Evolutionary conservation across 2,888 invertebrate genomes (phyloP).

Genomic region (Scaeva pyrastri): DNA sequence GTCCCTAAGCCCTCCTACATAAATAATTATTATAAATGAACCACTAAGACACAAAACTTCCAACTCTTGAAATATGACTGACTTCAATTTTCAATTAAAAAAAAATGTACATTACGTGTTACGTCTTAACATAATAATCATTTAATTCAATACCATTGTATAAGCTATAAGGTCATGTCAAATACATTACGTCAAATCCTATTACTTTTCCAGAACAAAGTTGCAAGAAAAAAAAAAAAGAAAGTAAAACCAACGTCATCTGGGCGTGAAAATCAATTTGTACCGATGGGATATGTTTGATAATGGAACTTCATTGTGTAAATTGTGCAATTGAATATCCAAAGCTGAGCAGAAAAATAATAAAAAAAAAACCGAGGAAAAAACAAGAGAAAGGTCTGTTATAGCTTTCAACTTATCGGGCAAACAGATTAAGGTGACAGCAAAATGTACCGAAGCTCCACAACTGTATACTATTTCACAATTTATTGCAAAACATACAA

Average conservation of each 20-base stretch:
- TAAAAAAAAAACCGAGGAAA: neutral
- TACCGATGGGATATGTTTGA: conserved; percentile 57
- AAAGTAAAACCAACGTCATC: conserved; percentile 3
- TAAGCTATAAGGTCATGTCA: conserved; percentile 12
- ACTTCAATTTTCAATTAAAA: no score
- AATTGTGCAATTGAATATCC: conserved; percentile 59
- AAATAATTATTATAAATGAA: no score
- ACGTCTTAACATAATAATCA: neutral
- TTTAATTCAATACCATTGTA: conserved; percentile 54
- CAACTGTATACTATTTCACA: conserved; percentile 60
- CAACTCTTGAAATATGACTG: no score
- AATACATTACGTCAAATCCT: conserved; percentile 1
- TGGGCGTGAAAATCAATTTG: conserved; percentile 69
- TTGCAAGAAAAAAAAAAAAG: neutral
- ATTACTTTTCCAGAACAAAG: neutral
- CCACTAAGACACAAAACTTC: no score
- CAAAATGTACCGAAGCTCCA: conserved; percentile 19
- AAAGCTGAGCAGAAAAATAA: conserved; percentile 13
- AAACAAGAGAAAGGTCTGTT: conserved; percentile 12
- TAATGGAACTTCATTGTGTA: conserved; percentile 49
- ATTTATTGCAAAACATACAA: conserved; percentile 39
- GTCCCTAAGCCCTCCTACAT: no score
- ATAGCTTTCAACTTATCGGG: conserved; percentile 28
- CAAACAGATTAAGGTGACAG: conserved; percentile 41
- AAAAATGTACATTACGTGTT: no score